phyloP scores from a whole-genome alignment of 92 coral and sea anemone genomes.

The Diadumene lineata region DNA sequence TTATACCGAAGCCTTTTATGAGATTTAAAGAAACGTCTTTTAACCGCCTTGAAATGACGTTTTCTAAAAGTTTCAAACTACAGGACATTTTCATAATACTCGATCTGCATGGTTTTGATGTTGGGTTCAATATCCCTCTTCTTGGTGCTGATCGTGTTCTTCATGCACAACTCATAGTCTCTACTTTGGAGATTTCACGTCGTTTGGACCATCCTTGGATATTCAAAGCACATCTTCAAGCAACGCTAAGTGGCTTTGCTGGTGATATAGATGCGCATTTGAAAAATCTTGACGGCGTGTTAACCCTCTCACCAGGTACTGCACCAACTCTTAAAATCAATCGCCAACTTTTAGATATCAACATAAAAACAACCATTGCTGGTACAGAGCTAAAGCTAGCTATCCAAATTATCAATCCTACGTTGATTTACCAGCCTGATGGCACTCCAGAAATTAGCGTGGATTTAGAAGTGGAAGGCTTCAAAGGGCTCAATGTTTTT shows the following conservation, averaged over 20 bases:
- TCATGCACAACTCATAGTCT: slow-evolving; percentile 42
- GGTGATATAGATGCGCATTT: slow-evolving; percentile 26
- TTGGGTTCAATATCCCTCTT: slow-evolving; percentile 53
- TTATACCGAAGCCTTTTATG: slow-evolving; percentile 35
- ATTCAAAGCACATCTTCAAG: slow-evolving; percentile 27
- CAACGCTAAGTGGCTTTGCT: slow-evolving; percentile 52
- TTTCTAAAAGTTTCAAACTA: slow-evolving; percentile 46
- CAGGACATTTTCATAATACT: slow-evolving; percentile 25
- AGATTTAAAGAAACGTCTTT: slow-evolving; percentile 37
- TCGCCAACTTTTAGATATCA: slow-evolving; percentile 23
- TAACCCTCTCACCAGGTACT: slow-evolving; percentile 30
- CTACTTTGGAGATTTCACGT: slow-evolving; percentile 16
- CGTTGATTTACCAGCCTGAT: slow-evolving; percentile 11
- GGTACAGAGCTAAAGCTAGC: slow-evolving; percentile 38
- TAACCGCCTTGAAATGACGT: slow-evolving; percentile 33
- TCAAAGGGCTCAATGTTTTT: slow-evolving; percentile 44
- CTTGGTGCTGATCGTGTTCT: slow-evolving; percentile 39
- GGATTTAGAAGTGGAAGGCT: slow-evolving; percentile 38
- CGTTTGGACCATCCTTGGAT: slow-evolving; percentile 34
- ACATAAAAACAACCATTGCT: slow-evolving; percentile 27
- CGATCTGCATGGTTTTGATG: slow-evolving; percentile 56
- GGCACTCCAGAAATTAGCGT: slow-evolving; percentile 30
- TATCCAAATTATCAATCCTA: slow-evolving; percentile 50
- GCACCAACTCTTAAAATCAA: slow-evolving; percentile 21
- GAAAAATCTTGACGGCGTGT: slow-evolving; percentile 26